Conservation (phyloP, 1,140 invertebrate genomes). For the Chironomus tepperi region DNA sequence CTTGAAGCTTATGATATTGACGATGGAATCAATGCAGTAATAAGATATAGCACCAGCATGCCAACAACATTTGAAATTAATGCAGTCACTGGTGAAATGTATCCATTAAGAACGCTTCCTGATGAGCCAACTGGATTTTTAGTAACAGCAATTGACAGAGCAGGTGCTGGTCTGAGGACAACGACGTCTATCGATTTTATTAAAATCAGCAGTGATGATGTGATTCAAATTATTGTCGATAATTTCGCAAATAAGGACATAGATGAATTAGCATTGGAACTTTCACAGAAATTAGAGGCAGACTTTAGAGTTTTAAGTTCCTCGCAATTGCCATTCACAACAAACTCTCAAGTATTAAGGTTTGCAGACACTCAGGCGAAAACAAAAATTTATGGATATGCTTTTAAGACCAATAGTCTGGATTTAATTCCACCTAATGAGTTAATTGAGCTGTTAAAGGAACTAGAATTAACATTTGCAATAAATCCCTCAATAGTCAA, state of each 20-base stretch:
- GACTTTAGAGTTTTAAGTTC: not conserved
- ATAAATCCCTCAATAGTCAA: not conserved
- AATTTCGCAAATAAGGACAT: too few relatives aligned
- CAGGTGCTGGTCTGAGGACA: constrained; percentile 26
- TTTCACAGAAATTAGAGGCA: not conserved
- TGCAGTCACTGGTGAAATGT: constrained; percentile 25
- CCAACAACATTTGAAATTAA: constrained; percentile 26
- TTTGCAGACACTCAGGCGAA: not conserved
- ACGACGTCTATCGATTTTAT: constrained; percentile 27
- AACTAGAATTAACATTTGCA: not conserved
- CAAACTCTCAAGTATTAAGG: not conserved
- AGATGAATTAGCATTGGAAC: not conserved
- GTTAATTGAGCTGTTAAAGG: not conserved
- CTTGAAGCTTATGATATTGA: constrained; percentile 26
- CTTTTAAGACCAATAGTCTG: not conserved
- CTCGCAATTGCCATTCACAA: not conserved
- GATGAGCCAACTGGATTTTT: constrained; percentile 25
- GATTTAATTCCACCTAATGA: not conserved
- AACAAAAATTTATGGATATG: not conserved
- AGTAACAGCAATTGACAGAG: constrained; percentile 29
- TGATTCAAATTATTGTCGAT: constrained; percentile 18
- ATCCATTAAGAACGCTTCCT: constrained; percentile 15
- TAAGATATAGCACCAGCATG: constrained; percentile 25
- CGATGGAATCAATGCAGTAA: constrained; percentile 26
- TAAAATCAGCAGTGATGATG: constrained; percentile 26